Evolutionary conservation across 1,140 invertebrate species (phyloP).

Genomic region (Calephelis nemesis): DNA sequence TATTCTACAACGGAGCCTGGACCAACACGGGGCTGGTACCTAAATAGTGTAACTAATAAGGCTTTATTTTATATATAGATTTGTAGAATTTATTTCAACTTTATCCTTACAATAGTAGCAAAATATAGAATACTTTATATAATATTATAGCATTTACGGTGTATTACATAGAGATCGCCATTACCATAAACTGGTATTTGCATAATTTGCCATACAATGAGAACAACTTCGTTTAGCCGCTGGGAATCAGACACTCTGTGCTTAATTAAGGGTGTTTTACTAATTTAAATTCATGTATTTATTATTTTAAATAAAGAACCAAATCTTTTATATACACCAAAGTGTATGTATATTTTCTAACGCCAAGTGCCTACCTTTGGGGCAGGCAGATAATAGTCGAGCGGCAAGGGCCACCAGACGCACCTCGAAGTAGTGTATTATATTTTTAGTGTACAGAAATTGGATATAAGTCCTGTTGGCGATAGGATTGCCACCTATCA

Average conservation of each 20-base stretch:
- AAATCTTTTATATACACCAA: not conserved
- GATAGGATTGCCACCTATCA: too few relatives aligned
- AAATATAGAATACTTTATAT: not conserved
- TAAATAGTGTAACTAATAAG: too few relatives aligned
- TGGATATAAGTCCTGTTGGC: too few relatives aligned
- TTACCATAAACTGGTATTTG: slow-evolving; percentile 15
- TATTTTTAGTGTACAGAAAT: too few relatives aligned
- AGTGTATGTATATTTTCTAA: too few relatives aligned
- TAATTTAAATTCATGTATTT: not conserved
- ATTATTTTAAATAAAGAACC: not conserved
- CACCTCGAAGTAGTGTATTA: too few relatives aligned
- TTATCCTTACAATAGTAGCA: not conserved
- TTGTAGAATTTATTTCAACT: not conserved
- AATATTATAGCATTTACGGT: not conserved
- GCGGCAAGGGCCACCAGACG: too few relatives aligned
- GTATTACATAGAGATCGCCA: not conserved
- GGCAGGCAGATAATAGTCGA: too few relatives aligned
- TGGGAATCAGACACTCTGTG: not conserved
- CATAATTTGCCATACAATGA: slow-evolving; percentile 3
- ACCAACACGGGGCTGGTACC: too few relatives aligned
- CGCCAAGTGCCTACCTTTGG: too few relatives aligned
- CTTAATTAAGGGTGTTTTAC: not conserved
- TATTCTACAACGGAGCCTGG: too few relatives aligned
- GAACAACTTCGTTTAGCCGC: slow-evolving; percentile 4
- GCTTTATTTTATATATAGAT: not conserved